Conservation (phyloP, 2,797 vertebrate genomes). For the Spea hammondii region DNA sequence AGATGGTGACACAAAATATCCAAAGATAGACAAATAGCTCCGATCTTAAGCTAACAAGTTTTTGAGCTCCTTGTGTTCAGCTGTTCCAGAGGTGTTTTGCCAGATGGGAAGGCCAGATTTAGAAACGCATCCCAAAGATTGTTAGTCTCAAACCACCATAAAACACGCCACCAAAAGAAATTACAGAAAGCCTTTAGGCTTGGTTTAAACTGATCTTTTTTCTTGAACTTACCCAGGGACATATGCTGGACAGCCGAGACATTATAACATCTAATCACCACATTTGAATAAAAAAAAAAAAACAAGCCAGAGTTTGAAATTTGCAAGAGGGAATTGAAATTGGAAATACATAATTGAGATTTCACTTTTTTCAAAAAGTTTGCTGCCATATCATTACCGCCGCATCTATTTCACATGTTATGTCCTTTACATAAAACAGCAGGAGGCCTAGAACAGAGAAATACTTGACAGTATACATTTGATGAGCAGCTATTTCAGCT, state of each 20-base stretch:
- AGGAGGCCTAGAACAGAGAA: conserved; percentile 40
- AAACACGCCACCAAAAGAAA: conserved; percentile 16
- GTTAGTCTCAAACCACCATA: conserved; percentile 31
- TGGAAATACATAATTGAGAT: conserved; percentile 28
- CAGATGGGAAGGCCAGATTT: conserved; percentile 42
- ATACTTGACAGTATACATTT: conserved; percentile 38
- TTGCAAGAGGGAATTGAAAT: conserved; percentile 9
- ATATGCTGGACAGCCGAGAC: conserved; percentile 17
- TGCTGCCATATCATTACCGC: conserved; percentile 41
- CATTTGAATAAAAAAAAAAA: background rate
- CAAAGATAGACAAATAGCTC: conserved; percentile 6
- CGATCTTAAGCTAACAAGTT: background rate
- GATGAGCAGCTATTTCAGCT: conserved; percentile 48
- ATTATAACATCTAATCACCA: conserved; percentile 9
- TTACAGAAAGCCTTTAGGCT: conserved; percentile 20
- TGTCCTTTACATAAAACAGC: conserved; percentile 47
- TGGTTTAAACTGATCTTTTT: conserved; percentile 10
- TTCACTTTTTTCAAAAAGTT: conserved; percentile 36
- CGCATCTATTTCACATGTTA: conserved; percentile 39
- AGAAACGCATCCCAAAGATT: conserved; percentile 24
- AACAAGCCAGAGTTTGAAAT: background rate
- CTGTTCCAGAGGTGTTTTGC: conserved; percentile 33
- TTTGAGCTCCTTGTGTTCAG: conserved; percentile 7
- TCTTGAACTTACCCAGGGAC: conserved; percentile 25
- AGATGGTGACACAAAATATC: background rate